phyloP scores from a whole-genome alignment of 30 jellyfish, hydroid and myxozoan genomes.

The Phacellophora camtschatica region DNA sequence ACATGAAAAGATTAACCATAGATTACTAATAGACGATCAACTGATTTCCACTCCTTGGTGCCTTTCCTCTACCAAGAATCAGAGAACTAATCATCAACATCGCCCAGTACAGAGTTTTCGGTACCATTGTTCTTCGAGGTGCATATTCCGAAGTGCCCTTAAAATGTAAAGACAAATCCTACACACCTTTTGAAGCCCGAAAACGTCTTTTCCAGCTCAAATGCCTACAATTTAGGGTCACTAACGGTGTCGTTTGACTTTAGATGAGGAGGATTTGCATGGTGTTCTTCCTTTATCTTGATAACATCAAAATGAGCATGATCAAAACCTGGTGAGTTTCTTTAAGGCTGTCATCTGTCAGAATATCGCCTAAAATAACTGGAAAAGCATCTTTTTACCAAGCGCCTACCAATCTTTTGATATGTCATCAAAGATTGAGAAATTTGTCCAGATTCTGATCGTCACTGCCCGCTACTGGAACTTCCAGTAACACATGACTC shows the following conservation, averaged over 20 bases:
- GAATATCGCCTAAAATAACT: conserved; percentile 48
- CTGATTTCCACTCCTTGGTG: conserved; percentile 38
- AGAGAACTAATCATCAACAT: conserved; percentile 20
- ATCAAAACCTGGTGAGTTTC: conserved; percentile 46
- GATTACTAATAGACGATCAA: conserved; percentile 46
- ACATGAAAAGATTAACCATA: conserved; percentile 16
- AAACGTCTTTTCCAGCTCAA: neutral
- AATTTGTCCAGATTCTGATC: conserved; percentile 77
- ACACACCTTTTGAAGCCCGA: too few species aligned
- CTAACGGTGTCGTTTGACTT: conserved; percentile 44
- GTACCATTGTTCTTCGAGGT: conserved; percentile 39
- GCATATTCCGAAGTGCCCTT: conserved; percentile 49
- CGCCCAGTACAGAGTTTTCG: conserved; percentile 59
- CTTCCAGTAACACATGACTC: conserved; percentile 60
- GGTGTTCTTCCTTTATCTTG: conserved; percentile 20
- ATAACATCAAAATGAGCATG: conserved; percentile 33
- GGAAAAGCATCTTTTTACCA: conserved; percentile 47
- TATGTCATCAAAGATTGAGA: conserved; percentile 39
- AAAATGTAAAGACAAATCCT: conserved; percentile 3
- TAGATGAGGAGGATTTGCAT: conserved; percentile 30
- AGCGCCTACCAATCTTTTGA: conserved; percentile 49
- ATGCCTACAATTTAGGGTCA: conserved; percentile 38
- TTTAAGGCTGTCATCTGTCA: conserved; percentile 44
- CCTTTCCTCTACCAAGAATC: conserved; percentile 55
- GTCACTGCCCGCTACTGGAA: conserved; percentile 66